Base-by-base conservation (phyloP, 2,888 invertebrate species). In the Acrobasis consociella region DNA sequence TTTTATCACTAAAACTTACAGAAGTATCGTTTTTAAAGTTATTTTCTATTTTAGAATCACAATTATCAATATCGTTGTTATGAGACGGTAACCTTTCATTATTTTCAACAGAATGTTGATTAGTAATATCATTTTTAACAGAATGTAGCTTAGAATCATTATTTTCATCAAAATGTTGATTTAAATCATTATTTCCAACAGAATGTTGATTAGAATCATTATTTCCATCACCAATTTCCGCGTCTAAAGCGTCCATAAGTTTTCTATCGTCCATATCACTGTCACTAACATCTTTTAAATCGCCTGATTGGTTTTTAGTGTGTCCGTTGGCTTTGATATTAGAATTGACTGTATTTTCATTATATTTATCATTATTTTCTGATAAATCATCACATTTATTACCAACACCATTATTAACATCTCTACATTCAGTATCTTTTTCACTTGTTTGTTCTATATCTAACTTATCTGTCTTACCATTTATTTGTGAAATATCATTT, bases 161-260 rank as follows among this genome's bases (percentile, higher is more conserved):
- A 49, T 49, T 60, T 16, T 22, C 39, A 22, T n/a, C 31, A 50
- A 9, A 38, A 50, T 50, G 11, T 15, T 16, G 5, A 37, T 31
- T 49, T 50, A 13, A 9, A 15, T 59, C 49, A 59, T 16, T n/a
- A 50, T 10, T 49, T 49, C 31, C 15, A 31, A 46, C 15, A 58
- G 9, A 15, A 62, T 60, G 59, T 62, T 63, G 67, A 1, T 64
- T 53, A 42, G 38, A 13, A 16, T 67, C 62, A 52, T 58, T 62
- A 50, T 62, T 58, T 39, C 49, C 16, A 63, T 50, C 50, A 39
- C 39, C 50, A 9, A 59, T 59, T 11, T 59, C 50, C 37, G 31
- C 59, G 15, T 50, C 59, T 38, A 59, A 11, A 11, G 49, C 59
- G 10, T 59, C 59, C 59, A 59, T 49, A 9, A 59, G 10, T 50